Evolutionary conservation across 92 coral and sea anemone genomes (phyloP).

Genomic region (Galaxea fascicularis): DNA sequence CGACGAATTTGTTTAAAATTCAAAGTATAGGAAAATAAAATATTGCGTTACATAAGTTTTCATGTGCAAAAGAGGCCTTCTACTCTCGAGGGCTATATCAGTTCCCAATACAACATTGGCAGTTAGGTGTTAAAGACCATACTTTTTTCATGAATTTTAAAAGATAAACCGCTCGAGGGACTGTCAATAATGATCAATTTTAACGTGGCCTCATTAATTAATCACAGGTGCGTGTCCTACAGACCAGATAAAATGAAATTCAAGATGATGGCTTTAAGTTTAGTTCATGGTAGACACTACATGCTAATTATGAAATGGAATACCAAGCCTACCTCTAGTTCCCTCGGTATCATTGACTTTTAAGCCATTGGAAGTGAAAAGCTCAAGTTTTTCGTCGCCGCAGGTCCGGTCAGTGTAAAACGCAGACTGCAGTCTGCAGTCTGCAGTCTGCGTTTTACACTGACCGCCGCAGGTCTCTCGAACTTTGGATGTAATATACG

Average conservation of each 20-base stretch:
- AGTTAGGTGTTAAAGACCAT: no score
- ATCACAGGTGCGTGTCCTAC: background rate
- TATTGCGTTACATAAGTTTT: background rate
- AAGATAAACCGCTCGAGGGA: background rate
- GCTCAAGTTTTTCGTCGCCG: no score
- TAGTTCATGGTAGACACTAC: slow-evolving; percentile 1
- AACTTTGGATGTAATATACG: slow-evolving; percentile 25
- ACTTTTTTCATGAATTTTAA: no score
- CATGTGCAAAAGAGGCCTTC: background rate
- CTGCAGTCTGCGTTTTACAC: no score
- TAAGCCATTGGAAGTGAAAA: slow-evolving; percentile 54
- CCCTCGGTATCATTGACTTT: slow-evolving; percentile 56
- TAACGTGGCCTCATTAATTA: background rate
- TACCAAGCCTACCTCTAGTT: slow-evolving; percentile 12
- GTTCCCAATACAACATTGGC: background rate
- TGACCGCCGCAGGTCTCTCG: slow-evolving; percentile 54
- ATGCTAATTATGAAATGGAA: background rate
- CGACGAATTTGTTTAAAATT: background rate
- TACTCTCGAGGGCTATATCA: slow-evolving; percentile 1
- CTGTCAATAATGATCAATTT: background rate
- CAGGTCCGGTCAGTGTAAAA: no score
- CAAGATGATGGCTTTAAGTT: background rate
- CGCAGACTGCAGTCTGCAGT: no score
- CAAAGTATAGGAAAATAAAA: background rate
- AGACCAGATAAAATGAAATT: background rate